Conservation (phyloP, 2,113 vertebrate genomes). For the Pica pica region DNA sequence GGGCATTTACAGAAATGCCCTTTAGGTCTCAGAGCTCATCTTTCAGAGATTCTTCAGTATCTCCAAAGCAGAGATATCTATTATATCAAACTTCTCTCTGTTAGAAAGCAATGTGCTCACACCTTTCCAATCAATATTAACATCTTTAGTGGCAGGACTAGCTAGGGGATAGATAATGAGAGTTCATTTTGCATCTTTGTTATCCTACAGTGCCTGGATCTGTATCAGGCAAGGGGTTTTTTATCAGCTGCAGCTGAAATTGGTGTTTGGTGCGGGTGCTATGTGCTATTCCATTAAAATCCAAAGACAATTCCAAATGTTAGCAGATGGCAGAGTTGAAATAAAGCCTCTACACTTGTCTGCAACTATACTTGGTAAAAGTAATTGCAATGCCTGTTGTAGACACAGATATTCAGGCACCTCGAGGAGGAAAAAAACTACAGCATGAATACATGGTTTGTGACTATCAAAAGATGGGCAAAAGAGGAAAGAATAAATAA, state of each 20-base stretch:
- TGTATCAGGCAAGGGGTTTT: background rate
- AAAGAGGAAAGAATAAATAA: background rate
- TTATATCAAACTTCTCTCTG: background rate
- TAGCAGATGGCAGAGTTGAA: background rate
- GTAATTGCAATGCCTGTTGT: background rate
- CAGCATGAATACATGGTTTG: background rate
- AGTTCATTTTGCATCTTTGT: background rate
- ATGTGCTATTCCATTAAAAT: background rate
- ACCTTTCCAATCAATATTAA: background rate
- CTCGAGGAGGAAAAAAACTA: background rate
- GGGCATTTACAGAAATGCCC: background rate
- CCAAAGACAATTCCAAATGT: background rate
- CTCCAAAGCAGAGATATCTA: background rate
- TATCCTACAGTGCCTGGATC: background rate
- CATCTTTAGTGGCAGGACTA: background rate
- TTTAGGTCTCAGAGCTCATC: background rate
- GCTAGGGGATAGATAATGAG: background rate
- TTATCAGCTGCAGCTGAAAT: background rate
- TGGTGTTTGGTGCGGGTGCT: background rate
- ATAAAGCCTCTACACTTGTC: background rate
- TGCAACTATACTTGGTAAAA: background rate
- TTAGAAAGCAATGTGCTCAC: background rate
- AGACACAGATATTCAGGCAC: background rate
- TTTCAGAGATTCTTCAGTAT: background rate
- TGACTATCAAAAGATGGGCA: background rate